These are phyloP conservation scores for Platycnemis pennipes DNA, from an alignment of 2,888 invertebrate species.

Conservation along the genomic window DNA sequence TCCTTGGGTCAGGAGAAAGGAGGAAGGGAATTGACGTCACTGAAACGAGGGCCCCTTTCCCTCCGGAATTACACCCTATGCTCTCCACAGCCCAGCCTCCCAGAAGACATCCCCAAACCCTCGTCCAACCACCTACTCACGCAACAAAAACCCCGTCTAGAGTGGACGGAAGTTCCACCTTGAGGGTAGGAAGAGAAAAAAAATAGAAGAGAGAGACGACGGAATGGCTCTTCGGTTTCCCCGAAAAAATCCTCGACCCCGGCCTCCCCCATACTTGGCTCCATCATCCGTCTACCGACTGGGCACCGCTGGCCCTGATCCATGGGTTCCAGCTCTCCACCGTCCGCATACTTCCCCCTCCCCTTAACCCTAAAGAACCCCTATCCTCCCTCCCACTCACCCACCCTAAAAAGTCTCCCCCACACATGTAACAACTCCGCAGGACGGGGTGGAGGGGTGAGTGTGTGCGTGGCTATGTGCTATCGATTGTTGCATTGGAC, in stretches of 20 bases:
- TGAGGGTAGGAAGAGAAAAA: background rate
- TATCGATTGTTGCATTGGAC: slow-evolving; percentile 1
- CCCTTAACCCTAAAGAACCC: background rate
- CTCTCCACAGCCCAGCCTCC: background rate
- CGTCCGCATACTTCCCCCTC: background rate
- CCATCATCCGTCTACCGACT: background rate
- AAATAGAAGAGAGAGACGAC: background rate
- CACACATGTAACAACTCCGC: background rate
- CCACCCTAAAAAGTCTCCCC: background rate
- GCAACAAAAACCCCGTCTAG: background rate
- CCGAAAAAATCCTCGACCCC: background rate
- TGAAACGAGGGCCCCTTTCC: background rate
- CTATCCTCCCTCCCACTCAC: background rate
- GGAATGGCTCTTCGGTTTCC: background rate
- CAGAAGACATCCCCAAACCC: background rate
- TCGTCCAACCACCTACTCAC: background rate
- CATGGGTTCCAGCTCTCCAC: background rate
- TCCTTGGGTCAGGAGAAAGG: no score
- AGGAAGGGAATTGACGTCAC: background rate
- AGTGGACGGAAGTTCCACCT: slow-evolving; percentile 12
- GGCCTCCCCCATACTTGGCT: background rate
- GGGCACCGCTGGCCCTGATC: background rate
- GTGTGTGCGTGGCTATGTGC: background rate
- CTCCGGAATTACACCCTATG: background rate
- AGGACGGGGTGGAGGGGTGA: background rate